Percentiles rank a stretch among this genome's conserved stretches.
Conservation (phyloP, 2,888 invertebrate genomes). For the Protula sp. region DNA sequence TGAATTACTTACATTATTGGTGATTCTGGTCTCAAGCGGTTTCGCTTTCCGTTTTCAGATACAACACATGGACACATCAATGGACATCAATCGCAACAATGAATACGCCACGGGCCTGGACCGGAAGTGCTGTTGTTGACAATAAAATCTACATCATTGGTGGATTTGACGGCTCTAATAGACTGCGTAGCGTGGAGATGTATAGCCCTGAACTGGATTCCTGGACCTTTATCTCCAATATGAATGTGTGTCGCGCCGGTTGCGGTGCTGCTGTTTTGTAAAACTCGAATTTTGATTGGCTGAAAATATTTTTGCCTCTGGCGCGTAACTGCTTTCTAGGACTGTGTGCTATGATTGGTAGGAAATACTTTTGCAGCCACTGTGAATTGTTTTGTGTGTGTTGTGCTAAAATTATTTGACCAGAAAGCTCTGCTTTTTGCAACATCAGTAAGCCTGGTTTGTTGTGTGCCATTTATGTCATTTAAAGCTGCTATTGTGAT, state of each 20-base stretch:
- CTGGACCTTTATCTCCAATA: constrained; percentile 78
- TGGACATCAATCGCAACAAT: constrained; percentile 45
- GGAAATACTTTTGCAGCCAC: too few relatives aligned
- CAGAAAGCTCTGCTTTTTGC: too few relatives aligned
- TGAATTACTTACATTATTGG: too few relatives aligned
- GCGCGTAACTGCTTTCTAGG: too few relatives aligned
- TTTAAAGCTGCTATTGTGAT: too few relatives aligned
- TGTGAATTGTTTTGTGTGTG: too few relatives aligned
- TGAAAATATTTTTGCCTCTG: constrained; percentile 32
- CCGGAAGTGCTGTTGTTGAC: constrained; percentile 44
- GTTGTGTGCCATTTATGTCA: too few relatives aligned
- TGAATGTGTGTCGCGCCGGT: constrained; percentile 83
- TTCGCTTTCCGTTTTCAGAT: too few relatives aligned
- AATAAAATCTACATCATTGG: constrained; percentile 60
- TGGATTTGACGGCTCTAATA: constrained; percentile 92
- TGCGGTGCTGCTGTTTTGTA: constrained; percentile 77
- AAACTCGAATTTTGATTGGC: not conserved
- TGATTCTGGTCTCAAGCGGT: too few relatives aligned
- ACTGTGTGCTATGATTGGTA: too few relatives aligned
- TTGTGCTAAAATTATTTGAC: too few relatives aligned
- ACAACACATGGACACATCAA: constrained; percentile 43
- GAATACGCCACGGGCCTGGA: constrained; percentile 49
- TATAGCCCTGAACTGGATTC: constrained; percentile 70
- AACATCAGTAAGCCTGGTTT: too few relatives aligned
- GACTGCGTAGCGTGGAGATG: constrained; percentile 84